A percentile compares a stretch with the other conserved stretches of the same genome.
These are phyloP conservation scores for Acanthosoma haemorrhoidale DNA, from an alignment of 2,888 invertebrate genomes.

Conservation along the genomic window DNA sequence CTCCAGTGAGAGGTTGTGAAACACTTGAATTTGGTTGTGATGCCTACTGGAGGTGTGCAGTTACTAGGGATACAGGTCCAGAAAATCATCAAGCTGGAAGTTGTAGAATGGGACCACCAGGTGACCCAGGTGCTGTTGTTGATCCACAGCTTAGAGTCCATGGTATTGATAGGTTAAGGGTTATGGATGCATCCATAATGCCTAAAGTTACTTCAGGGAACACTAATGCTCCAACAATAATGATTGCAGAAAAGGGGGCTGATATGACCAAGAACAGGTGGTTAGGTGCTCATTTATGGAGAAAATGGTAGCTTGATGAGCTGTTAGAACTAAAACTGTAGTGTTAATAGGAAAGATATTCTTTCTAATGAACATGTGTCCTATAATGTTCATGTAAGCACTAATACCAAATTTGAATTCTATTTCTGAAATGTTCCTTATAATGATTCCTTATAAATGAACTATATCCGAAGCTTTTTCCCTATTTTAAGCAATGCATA, in stretches of 20 bases:
- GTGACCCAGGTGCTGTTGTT: constrained; percentile 56
- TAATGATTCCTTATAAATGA: not conserved
- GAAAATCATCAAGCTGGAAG: constrained; percentile 63
- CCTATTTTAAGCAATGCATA: not conserved
- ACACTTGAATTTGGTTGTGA: constrained; percentile 63
- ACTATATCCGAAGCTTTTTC: not conserved
- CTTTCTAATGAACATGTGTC: not conserved
- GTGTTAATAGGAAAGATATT: not conserved
- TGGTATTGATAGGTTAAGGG: constrained; percentile 50
- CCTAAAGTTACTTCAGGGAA: constrained; percentile 54
- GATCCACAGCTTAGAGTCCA: constrained; percentile 51
- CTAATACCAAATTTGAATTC: not conserved
- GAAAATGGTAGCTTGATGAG: constrained; percentile 40
- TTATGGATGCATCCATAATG: constrained; percentile 56
- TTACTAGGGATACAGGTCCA: constrained; percentile 55
- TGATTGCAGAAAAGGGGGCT: constrained; percentile 56
- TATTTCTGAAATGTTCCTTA: not conserved
- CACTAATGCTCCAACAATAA: constrained; percentile 55
- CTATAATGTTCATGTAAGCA: not conserved
- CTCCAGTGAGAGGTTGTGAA: constrained; percentile 69
- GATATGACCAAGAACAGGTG: constrained; percentile 52
- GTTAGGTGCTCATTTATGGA: constrained; percentile 44
- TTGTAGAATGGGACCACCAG: constrained; percentile 57
- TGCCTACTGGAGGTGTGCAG: constrained; percentile 58
- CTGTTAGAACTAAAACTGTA: not conserved